Evolutionary conservation across 2,797 vertebrate species (phyloP), one percentile per base, ranked within the genome.

Genomic region (Meda fulgida): DNA sequence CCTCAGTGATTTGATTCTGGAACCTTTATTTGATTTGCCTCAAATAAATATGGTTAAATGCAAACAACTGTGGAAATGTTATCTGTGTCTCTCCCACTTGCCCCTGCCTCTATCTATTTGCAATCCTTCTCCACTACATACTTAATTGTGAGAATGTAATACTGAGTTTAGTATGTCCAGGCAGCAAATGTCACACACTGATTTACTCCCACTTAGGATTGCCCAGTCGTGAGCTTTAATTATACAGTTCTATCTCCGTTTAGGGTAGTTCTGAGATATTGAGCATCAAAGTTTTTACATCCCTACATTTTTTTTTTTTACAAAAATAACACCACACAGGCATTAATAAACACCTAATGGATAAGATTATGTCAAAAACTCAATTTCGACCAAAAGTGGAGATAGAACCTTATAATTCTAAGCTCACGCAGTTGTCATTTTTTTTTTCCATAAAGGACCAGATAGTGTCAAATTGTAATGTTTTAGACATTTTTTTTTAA

Each of bases 121-220:
- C 18, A 43, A n/a, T 63, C 55, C 23, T 71, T 46, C 23, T 71
- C 38, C 7, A 43, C 21, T 19, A 7, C 76, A 63, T 19, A 63
- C 9, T 65, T 80, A 80, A 69, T 9, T 70, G 23, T 70, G 31
- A 69, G 31, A 70, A 48, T 53, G 46, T n/a, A 80, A 67, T 51
- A 13, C 60, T 66, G 26, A 48, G 36, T 14, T 34, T 14, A 60
- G 51, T 40, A 46, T 14, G 26, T 29, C 5, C n/a, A 55, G 48
- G 29, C 48, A 76, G 31, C 34, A 48, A n/a, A 43, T 75, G 23
- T 40, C 58, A 65, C 26, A 78, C 77, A 31, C 7, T 78, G 38
- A 46, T 63, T 14, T 40, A 29, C 63, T 70, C 23, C 48, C 66
- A 38, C 29, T 69, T 80, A 53, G 31, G 26, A 79, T 19, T 7